phyloP scores from a whole-genome alignment of 2,113 vertebrate genomes.

The Aegotheles bennettii region DNA sequence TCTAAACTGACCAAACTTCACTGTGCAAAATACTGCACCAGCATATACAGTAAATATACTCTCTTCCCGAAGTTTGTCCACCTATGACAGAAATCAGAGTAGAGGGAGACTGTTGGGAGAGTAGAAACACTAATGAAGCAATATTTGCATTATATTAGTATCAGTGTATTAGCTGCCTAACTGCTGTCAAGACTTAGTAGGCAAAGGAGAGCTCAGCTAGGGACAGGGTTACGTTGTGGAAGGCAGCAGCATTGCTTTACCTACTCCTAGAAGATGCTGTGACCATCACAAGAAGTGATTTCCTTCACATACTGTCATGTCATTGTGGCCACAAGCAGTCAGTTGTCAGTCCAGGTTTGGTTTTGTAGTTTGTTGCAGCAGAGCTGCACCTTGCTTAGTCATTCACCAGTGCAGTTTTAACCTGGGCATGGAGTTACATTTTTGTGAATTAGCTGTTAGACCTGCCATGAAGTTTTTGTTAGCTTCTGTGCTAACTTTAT shows the following conservation, averaged over 20 bases:
- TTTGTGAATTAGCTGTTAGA: not conserved
- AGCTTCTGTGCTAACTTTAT: not conserved
- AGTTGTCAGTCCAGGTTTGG: not conserved
- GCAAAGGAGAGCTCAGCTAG: not conserved
- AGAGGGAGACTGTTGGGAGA: not conserved
- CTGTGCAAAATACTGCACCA: not conserved
- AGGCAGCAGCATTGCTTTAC: accelerated
- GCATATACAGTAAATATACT: not conserved
- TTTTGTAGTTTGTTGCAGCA: not conserved
- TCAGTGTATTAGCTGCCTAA: not conserved
- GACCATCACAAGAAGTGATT: not conserved
- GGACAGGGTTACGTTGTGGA: not conserved
- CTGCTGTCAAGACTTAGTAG: not conserved
- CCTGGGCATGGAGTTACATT: not conserved
- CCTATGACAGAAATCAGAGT: not conserved
- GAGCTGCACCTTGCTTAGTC: not conserved
- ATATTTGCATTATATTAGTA: not conserved
- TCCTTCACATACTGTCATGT: not conserved
- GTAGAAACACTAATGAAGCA: not conserved
- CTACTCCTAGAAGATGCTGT: not conserved
- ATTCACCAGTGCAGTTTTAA: not conserved
- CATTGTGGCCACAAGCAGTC: not conserved
- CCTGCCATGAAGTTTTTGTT: not conserved
- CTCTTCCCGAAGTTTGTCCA: not conserved
- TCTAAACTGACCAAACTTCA: not conserved